phyloP scores from a whole-genome alignment of 2,797 vertebrate genomes.

The Gadopsis bispinosus region DNA sequence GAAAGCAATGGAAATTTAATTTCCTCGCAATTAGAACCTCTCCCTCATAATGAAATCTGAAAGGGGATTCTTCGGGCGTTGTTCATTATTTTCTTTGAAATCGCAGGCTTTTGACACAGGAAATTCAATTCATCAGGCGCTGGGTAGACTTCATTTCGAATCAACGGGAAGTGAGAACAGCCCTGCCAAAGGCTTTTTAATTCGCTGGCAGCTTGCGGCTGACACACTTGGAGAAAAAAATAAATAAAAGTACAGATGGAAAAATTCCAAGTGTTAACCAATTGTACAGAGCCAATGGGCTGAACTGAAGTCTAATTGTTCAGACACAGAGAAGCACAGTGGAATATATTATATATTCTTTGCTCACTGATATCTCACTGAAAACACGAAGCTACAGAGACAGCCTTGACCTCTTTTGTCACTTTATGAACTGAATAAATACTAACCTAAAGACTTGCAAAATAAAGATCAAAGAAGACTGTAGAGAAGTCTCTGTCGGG shows the following conservation, averaged over 20 bases:
- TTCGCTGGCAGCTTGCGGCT: conserved; percentile 65
- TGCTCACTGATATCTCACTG: conserved; percentile 13
- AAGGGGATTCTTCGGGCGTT: conserved; percentile 80
- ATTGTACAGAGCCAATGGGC: conserved; percentile 31
- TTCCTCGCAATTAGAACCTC: conserved; percentile 82
- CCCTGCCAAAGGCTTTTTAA: conserved; percentile 81
- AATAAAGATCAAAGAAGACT: conserved; percentile 18
- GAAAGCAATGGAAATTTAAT: conserved; percentile 76
- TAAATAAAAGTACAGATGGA: conserved; percentile 29
- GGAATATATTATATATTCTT: conserved; percentile 10
- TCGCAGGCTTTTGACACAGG: conserved; percentile 78
- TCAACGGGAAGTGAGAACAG: conserved; percentile 78
- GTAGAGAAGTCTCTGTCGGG: conserved; percentile 1
- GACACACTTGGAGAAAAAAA: conserved; percentile 36
- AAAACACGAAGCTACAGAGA: conserved; percentile 7
- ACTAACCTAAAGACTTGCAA: not conserved
- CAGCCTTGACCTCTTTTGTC: conserved; percentile 4
- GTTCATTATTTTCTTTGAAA: conserved; percentile 84
- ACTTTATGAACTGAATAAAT: conserved; percentile 21
- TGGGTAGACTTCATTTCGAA: conserved; percentile 82
- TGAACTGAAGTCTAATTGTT: conserved; percentile 27
- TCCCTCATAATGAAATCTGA: conserved; percentile 83
- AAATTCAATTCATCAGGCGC: conserved; percentile 84
- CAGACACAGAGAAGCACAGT: not conserved
- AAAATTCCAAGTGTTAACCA: conserved; percentile 60